phyloP scores from a whole-genome alignment of 2,113 vertebrate genomes.

The Callaeas wilsoni region DNA sequence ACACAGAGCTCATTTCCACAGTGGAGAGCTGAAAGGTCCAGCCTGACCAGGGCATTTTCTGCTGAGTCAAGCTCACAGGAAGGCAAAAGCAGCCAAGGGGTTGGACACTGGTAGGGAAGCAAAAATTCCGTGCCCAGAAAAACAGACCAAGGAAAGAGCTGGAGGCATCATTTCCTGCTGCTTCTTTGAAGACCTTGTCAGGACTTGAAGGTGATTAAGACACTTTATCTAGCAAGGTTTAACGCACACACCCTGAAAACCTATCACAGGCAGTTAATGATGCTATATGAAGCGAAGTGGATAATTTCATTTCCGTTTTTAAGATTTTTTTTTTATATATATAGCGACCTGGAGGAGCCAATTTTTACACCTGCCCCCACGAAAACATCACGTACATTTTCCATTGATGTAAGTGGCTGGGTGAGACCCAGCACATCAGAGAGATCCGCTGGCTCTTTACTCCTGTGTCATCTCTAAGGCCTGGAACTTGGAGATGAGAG shows the following conservation, averaged over 20 bases:
- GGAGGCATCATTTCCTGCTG: background rate
- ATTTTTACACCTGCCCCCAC: background rate
- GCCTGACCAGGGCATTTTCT: background rate
- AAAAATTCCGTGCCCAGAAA: background rate
- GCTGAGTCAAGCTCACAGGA: background rate
- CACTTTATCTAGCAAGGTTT: background rate
- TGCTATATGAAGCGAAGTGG: accelerated
- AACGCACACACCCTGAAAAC: background rate
- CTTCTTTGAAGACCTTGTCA: background rate
- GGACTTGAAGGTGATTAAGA: background rate
- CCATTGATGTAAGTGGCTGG: accelerated
- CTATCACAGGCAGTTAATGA: background rate
- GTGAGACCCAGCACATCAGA: background rate
- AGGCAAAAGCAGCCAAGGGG: background rate
- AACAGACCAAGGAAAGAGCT: background rate
- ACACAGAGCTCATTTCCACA: accelerated
- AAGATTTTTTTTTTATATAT: background rate
- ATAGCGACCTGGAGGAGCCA: background rate
- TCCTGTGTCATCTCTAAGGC: background rate
- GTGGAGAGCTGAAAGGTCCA: background rate
- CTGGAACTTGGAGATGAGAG: background rate
- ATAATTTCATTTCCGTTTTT: background rate
- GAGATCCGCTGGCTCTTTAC: background rate
- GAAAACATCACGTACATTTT: accelerated
- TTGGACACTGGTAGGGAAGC: background rate